These are phyloP conservation scores for Triops longicaudatus DNA, from an alignment of 1,140 invertebrate species.

Conservation along the genomic window DNA sequence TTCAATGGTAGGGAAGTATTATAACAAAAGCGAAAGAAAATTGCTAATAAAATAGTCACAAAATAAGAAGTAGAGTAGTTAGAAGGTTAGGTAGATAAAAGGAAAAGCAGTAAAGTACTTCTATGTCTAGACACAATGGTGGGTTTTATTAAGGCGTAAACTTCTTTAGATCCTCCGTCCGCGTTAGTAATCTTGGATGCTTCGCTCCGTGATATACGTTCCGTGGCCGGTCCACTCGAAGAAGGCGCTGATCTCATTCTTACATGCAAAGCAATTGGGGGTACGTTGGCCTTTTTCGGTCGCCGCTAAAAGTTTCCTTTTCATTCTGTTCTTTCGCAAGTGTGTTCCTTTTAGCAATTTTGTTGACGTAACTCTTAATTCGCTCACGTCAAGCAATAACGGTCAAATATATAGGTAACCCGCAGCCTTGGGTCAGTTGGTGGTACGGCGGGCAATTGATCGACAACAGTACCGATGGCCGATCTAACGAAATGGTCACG, in stretches of 20 bases:
- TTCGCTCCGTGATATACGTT: slow-evolving; percentile 47
- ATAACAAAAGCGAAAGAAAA: no score
- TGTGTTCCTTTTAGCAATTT: no score
- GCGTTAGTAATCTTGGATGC: slow-evolving; percentile 19
- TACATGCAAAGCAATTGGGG: slow-evolving; percentile 71
- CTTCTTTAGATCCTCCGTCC: slow-evolving; percentile 9
- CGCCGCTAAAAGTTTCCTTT: not conserved
- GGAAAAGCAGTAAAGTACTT: no score
- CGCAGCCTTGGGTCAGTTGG: slow-evolving; percentile 26
- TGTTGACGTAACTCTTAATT: no score
- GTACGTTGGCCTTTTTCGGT: slow-evolving; percentile 45
- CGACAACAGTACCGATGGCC: slow-evolving; percentile 24
- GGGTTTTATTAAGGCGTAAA: not conserved
- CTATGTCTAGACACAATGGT: no score
- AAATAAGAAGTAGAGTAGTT: no score
- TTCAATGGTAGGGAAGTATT: no score
- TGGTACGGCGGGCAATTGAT: slow-evolving; percentile 24
- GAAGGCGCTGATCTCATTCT: slow-evolving; percentile 76
- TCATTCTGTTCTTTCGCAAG: not conserved
- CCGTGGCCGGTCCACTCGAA: slow-evolving; percentile 69
- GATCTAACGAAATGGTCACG: slow-evolving; percentile 22
- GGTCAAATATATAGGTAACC: slow-evolving; percentile 13
- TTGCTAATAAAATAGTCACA: no score
- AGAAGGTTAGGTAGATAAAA: no score
- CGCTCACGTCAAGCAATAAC: no score